A percentile compares a stretch with the other conserved stretches of the same genome.
phyloP scores from a whole-genome alignment of 2,113 vertebrate genomes.

The Caranx ignobilis region DNA sequence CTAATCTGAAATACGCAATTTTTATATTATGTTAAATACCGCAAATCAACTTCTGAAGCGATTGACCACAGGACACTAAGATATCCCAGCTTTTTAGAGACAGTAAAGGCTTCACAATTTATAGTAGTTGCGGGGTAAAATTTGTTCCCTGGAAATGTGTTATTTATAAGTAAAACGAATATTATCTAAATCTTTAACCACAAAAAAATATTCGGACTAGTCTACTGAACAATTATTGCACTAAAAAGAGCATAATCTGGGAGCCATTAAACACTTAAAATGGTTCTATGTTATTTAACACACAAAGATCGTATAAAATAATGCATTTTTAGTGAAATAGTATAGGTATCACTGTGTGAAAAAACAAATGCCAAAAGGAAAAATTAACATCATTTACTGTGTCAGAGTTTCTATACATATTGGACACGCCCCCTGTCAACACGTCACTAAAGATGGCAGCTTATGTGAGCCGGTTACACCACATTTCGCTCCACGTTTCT shows the following conservation, averaged over 20 bases:
- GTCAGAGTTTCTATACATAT: background rate
- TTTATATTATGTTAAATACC: background rate
- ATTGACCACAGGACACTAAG: background rate
- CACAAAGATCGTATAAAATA: background rate
- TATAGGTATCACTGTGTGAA: background rate
- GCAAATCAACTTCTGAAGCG: background rate
- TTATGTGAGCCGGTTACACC: conserved; percentile 85
- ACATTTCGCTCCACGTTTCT: conserved; percentile 89
- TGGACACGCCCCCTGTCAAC: conserved; percentile 36
- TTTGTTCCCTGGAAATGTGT: background rate
- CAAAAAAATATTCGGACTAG: background rate
- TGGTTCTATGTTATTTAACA: background rate
- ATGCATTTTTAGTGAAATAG: background rate
- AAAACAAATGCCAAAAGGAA: background rate
- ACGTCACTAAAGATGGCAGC: conserved; percentile 87
- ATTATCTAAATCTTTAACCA: background rate
- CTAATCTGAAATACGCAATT: background rate
- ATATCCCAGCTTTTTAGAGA: background rate
- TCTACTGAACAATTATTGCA: background rate
- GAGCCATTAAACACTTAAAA: background rate
- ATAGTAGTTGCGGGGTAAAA: background rate
- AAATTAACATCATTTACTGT: background rate
- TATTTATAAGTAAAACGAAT: background rate
- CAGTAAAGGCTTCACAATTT: background rate
- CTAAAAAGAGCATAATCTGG: background rate